phyloP scores from a whole-genome alignment of 2,797 vertebrate genomes.

The Valencia hispanica region DNA sequence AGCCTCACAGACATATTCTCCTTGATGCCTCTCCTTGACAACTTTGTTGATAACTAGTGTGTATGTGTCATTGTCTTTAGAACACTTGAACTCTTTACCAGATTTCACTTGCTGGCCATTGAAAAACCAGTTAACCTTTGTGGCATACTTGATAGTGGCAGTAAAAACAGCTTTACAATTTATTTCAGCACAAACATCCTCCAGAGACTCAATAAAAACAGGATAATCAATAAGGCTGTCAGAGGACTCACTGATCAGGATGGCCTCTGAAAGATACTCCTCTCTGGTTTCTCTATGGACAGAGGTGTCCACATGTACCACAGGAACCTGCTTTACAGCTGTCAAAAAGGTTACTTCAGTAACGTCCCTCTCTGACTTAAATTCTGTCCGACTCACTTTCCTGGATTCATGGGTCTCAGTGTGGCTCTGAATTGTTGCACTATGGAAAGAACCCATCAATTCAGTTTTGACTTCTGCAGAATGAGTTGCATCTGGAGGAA shows the following conservation, averaged over 20 bases:
- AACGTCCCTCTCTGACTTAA: constrained; percentile 64
- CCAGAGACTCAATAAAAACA: constrained; percentile 73
- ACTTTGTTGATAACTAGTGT: constrained; percentile 84
- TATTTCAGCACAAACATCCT: constrained; percentile 79
- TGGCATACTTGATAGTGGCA: constrained; percentile 79
- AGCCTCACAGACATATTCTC: constrained; percentile 91
- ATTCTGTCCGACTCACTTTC: constrained; percentile 58
- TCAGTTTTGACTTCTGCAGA: constrained; percentile 71
- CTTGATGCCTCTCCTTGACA: constrained; percentile 85
- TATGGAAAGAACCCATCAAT: constrained; percentile 57
- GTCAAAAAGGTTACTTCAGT: constrained; percentile 34
- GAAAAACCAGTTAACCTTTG: constrained; percentile 88
- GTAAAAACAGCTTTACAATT: constrained; percentile 74
- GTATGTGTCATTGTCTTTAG: constrained; percentile 83
- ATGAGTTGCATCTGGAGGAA: constrained; percentile 54
- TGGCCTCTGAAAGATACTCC: constrained; percentile 70
- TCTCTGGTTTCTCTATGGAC: constrained; percentile 73
- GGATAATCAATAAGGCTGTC: constrained; percentile 62
- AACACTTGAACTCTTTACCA: constrained; percentile 93
- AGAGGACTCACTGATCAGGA: constrained; percentile 55
- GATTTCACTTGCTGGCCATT: constrained; percentile 83
- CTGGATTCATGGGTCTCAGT: constrained; percentile 58
- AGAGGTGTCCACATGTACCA: constrained; percentile 47
- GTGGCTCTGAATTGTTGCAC: constrained; percentile 45
- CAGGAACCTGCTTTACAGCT: constrained; percentile 36